A percentile compares a stretch with the other conserved stretches of the same genome.
Evolutionary conservation across 2,797 vertebrate genomes (phyloP).

Genomic region (Argyrosomus regius): DNA sequence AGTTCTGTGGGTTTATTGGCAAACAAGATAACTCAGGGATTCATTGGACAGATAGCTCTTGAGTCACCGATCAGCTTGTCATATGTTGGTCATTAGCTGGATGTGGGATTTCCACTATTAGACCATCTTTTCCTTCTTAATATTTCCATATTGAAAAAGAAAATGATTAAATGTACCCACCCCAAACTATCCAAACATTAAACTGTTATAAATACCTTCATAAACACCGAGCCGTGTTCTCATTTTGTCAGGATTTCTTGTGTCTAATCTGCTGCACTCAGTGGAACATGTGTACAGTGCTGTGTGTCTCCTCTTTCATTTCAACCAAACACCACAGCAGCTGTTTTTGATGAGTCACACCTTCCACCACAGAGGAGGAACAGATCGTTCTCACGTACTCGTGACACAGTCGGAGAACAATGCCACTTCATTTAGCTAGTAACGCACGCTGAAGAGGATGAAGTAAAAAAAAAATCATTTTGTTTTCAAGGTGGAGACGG

Average conservation of each 20-base stretch:
- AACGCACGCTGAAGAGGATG: slow-evolving; percentile 14
- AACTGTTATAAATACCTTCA: neutral
- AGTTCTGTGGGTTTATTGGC: neutral
- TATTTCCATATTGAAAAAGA: neutral
- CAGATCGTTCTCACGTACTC: slow-evolving; percentile 50
- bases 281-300: slow-evolving; percentile 16
- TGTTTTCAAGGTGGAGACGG: slow-evolving; percentile 1
- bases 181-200: neutral
- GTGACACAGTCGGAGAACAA: slow-evolving; percentile 41
- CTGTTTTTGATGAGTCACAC: slow-evolving; percentile 70
- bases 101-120: neutral
- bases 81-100: neutral
- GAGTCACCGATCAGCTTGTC: neutral
- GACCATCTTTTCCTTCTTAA: neutral
- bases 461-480: slow-evolving; percentile 1
- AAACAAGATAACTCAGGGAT: neutral
- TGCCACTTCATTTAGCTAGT: slow-evolving; percentile 20
- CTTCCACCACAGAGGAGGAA: slow-evolving; percentile 50
- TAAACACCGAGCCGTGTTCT: neutral
- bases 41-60: neutral
- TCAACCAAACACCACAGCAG: slow-evolving; percentile 53
- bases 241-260: neutral
- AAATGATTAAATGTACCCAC: neutral
- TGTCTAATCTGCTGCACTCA: slow-evolving; percentile 4
- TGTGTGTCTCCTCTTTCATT: slow-evolving; percentile 27